Conservation (phyloP, 2,888 invertebrate genomes). For the Apantesis nais region DNA sequence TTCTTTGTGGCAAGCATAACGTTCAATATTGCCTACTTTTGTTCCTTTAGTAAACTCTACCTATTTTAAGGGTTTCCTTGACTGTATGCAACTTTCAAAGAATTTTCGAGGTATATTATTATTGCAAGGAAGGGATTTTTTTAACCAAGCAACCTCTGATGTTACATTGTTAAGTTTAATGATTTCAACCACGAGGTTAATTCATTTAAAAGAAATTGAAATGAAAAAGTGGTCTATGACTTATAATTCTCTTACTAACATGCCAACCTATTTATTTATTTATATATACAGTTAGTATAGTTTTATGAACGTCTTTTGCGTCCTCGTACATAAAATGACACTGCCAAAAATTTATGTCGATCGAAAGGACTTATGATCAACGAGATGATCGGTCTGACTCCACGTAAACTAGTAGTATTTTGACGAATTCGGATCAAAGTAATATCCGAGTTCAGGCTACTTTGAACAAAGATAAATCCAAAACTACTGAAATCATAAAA, state of each 20-base stretch:
- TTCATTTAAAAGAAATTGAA: background rate
- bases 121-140: background rate
- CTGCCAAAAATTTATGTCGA: no score
- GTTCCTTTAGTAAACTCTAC: background rate
- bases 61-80: background rate
- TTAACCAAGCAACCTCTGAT: background rate
- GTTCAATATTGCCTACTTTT: background rate
- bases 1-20: background rate
- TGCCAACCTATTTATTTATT: no score
- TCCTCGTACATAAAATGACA: no score
- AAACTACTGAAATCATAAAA: no score
- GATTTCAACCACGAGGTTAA: background rate
- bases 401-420: no score
- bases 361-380: no score
- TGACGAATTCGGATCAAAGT: no score
- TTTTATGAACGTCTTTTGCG: no score
- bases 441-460: no score
- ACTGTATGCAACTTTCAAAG: background rate
- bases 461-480: no score
- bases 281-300: no score
- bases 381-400: no score
- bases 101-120: background rate
- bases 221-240: background rate
- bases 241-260: background rate
- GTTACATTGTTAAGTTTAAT: background rate